These are phyloP conservation scores for Hedya salicella DNA, from an alignment of 2,888 invertebrate species.

Conservation along the genomic window DNA sequence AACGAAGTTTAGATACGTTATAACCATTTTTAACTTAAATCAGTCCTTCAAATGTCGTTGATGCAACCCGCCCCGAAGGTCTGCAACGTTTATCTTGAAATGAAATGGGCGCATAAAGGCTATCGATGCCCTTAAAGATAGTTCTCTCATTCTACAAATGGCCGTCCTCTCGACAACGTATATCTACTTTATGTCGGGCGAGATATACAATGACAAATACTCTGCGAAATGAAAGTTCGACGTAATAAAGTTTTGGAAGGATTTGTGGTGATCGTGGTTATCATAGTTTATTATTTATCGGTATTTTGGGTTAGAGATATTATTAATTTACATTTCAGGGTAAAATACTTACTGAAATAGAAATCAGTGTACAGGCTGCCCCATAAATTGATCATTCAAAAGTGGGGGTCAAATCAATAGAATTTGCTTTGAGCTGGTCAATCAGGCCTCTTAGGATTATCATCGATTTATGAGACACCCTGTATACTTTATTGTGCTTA, in stretches of 20 bases:
- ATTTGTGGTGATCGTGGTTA: conserved; percentile 23
- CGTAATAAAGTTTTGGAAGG: conserved; percentile 29
- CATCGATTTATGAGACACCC: too few species aligned
- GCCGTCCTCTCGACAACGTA: conserved; percentile 44
- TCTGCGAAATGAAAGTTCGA: conserved; percentile 49
- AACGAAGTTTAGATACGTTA: too few species aligned
- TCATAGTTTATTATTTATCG: conserved; percentile 11
- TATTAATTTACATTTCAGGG: not conserved
- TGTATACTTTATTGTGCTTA: too few species aligned
- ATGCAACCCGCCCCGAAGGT: too few species aligned
- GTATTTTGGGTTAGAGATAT: not conserved
- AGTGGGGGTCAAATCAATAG: too few species aligned
- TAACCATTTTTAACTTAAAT: too few species aligned
- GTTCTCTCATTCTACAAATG: conserved; percentile 47
- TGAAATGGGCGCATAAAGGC: conserved; percentile 45
- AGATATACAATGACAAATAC: conserved; percentile 51
- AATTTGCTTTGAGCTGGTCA: too few species aligned
- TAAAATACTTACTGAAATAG: too few species aligned
- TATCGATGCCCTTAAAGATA: conserved; percentile 45
- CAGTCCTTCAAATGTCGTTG: too few species aligned
- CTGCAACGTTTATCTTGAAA: conserved; percentile 49
- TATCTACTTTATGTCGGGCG: conserved; percentile 46
- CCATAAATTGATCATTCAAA: too few species aligned
- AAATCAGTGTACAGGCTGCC: too few species aligned
- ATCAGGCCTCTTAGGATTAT: too few species aligned